Conservation (phyloP, 2,888 invertebrate species). For the Pterobdella sp. region DNA sequence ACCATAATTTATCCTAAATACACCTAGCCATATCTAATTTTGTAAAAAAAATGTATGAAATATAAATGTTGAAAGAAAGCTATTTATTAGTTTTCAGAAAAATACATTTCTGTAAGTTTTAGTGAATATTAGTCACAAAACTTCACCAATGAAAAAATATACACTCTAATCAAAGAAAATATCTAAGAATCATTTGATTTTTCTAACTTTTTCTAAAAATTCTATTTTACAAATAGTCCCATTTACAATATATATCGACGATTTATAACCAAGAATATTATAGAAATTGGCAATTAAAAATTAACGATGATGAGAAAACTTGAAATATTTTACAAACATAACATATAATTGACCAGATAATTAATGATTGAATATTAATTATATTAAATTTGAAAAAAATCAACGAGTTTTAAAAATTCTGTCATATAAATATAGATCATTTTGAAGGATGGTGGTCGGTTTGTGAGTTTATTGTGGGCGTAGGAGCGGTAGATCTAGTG, state of each 20-base stretch:
- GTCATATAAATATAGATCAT: neutral
- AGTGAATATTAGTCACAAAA: too few species aligned
- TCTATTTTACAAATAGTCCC: neutral
- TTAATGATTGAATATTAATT: neutral
- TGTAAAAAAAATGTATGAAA: too few species aligned
- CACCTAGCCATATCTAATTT: too few species aligned
- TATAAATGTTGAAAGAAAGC: too few species aligned
- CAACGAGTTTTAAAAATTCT: neutral
- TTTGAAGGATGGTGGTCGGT: neutral
- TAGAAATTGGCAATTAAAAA: neutral
- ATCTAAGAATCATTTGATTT: neutral
- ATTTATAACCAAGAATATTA: neutral
- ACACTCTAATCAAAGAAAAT: neutral
- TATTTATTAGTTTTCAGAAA: too few species aligned
- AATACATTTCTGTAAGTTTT: too few species aligned
- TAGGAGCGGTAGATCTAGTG: neutral
- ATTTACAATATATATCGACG: neutral
- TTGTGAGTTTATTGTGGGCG: neutral
- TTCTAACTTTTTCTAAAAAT: neutral
- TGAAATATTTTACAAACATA: neutral
- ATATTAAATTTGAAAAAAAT: neutral
- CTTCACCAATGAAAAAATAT: too few species aligned
- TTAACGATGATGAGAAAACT: slow-evolving; percentile 5
- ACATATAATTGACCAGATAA: neutral
- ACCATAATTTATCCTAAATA: too few species aligned